These are phyloP conservation scores for Anser cygnoides DNA, from an alignment of 2,113 vertebrate genomes.

Conservation along the genomic window DNA sequence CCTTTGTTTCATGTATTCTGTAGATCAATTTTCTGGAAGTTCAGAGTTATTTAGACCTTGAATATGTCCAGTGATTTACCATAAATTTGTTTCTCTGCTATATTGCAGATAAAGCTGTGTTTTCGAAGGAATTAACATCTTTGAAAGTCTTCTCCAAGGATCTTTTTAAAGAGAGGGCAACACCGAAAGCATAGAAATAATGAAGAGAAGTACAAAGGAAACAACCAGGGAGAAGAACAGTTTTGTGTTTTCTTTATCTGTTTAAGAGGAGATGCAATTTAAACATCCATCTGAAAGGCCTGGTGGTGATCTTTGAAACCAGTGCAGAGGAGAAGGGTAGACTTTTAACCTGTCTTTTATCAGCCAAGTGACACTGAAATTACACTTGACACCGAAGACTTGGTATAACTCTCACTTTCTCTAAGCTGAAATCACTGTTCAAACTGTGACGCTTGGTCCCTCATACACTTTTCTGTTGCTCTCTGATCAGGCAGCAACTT, in stretches of 20 bases:
- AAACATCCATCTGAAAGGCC: not conserved
- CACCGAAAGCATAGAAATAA: not conserved
- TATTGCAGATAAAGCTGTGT: not conserved
- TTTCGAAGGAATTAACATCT: not conserved
- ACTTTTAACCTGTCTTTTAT: not conserved
- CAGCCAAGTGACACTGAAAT: not conserved
- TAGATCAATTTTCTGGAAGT: not conserved
- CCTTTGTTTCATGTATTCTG: not conserved
- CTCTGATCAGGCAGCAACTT: not conserved
- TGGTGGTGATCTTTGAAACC: not conserved
- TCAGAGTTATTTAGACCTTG: not conserved
- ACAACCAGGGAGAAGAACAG: fast-evolving
- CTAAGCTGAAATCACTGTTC: not conserved
- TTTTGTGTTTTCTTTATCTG: not conserved
- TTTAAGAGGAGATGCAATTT: not conserved
- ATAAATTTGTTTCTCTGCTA: not conserved
- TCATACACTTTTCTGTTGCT: not conserved
- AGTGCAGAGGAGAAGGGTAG: not conserved
- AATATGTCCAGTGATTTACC: not conserved
- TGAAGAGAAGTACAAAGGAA: not conserved
- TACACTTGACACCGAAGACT: not conserved
- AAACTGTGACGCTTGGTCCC: not conserved
- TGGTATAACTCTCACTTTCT: not conserved
- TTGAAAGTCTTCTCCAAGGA: not conserved
- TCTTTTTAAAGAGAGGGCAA: not conserved